Base-by-base conservation (phyloP, 2,888 invertebrate species). In the Netelia virgata region DNA sequence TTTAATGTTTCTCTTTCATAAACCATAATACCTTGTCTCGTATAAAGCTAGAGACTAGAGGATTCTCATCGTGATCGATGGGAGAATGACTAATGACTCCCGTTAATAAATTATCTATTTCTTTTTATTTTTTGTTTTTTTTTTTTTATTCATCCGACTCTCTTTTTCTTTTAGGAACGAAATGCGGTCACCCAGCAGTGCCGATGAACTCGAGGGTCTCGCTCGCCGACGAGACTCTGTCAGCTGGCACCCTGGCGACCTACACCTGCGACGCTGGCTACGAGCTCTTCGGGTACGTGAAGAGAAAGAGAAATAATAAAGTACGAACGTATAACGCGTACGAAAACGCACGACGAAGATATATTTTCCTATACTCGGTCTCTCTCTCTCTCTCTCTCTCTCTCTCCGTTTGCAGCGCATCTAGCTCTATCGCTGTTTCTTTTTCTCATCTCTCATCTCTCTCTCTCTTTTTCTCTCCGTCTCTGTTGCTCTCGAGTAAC, bases 241-340 rank as follows among this genome's bases (percentile, higher is more conserved):
- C 92, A 86, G 94, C 94, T 6, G 96, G 96, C 53, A 95, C 96
- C 0, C 93, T 94, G 14, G 98, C 97, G 57, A 96, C 95, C 43
- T 98, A 97, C 94, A 95, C 96, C 86, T 98, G 98, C 91, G 98
- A 98, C 93, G 96, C 97, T 50, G 98, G 97, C 14, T 98, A 98
- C 93, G 97, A 98, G 93, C 95, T 98, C 14, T 98, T 98, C 92
- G 98, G 98, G 94, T 95, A 91, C 93, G 93, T 88, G 47, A 14
- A 61, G 69, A 69, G 28, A 41, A 70, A 28, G 20, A 43, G 16
- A 18, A 28, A n/a, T 20, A 28, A 23, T 68, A 47, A 68, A 72
- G 5, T 61, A 61, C 28, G 16, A 61, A 36, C 36, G 36, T 36
- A 8, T 36, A 78, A 63, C 41, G n/a, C 53, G 70, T 50, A 10